Evolutionary conservation across 2,113 vertebrate genomes (phyloP).

Genomic region (Epinephelus fuscoguttatus): DNA sequence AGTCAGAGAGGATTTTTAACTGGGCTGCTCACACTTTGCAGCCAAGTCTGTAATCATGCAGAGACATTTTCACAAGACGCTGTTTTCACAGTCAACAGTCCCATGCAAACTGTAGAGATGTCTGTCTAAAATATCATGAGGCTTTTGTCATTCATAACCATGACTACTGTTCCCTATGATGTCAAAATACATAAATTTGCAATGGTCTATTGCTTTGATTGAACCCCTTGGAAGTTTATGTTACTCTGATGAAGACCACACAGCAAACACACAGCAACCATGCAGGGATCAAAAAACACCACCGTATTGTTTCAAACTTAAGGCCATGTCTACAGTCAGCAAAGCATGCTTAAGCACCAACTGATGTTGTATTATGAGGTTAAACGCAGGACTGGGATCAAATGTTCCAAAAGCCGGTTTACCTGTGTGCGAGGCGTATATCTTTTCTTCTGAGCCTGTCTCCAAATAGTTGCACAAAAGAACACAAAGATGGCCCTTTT

Average conservation of each 20-base stretch:
- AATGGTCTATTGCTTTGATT: no score
- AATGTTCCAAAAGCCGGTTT: constrained; percentile 60
- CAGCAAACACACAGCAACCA: constrained; percentile 27
- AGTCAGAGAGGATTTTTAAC: no score
- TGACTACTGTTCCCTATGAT: no score
- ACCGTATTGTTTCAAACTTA: neutral
- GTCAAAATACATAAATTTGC: no score
- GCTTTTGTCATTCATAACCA: no score
- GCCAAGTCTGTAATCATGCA: no score
- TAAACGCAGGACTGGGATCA: neutral
- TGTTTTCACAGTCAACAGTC: no score
- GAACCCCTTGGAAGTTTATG: neutral
- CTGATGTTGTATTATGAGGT: neutral
- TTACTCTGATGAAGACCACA: neutral
- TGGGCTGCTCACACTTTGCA: no score
- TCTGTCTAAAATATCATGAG: no score
- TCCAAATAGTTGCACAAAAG: constrained; percentile 84
- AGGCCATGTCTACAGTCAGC: neutral
- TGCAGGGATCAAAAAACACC: neutral
- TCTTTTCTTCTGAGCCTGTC: constrained; percentile 96
- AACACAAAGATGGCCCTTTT: constrained; percentile 76
- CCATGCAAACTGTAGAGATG: no score
- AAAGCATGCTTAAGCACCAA: neutral
- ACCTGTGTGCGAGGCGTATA: constrained; percentile 97
- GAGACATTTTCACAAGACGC: no score